Percentiles rank a stretch among this genome's conserved stretches.
Conservation (phyloP, 92 coral and sea anemone genomes). For the Porites rus region DNA sequence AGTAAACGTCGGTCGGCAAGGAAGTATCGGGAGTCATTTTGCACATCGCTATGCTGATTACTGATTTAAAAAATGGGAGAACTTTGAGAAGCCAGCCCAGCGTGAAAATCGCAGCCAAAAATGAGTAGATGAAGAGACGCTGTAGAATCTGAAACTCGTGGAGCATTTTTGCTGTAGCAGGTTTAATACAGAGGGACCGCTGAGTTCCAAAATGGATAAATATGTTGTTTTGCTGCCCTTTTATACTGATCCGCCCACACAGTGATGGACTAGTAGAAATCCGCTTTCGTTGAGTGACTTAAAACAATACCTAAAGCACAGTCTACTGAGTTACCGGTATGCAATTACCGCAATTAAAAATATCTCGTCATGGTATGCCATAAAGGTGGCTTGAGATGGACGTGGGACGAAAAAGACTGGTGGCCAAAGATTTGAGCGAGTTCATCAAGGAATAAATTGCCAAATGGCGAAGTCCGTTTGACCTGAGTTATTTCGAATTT, state of each 20-base stretch:
- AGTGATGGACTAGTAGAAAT: not conserved
- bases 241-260: constrained; percentile 12
- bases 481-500: not conserved
- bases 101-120: constrained; percentile 50
- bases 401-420: not conserved
- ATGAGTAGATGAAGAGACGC: constrained; percentile 42
- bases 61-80: constrained; percentile 65
- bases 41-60: constrained; percentile 57
- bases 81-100: constrained; percentile 69
- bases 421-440: not conserved
- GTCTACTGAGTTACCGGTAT: constrained; percentile 31
- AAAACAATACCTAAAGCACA: constrained; percentile 9
- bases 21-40: constrained; percentile 69
- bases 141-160: constrained; percentile 5
- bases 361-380: not conserved
- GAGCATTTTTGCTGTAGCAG: not conserved
- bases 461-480: not conserved
- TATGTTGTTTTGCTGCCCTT: constrained; percentile 11
- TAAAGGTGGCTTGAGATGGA: not conserved
- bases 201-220: not conserved
- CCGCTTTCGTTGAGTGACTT: constrained; percentile 53
- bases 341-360: constrained; percentile 39
- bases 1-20: constrained; percentile 73
- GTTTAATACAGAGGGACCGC: not conserved
- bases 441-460: not conserved